Percentiles rank a stretch among this genome's conserved stretches.
These are phyloP conservation scores for Spheniscus humboldti DNA, from an alignment of 2,797 vertebrate species.

Conservation along the genomic window DNA sequence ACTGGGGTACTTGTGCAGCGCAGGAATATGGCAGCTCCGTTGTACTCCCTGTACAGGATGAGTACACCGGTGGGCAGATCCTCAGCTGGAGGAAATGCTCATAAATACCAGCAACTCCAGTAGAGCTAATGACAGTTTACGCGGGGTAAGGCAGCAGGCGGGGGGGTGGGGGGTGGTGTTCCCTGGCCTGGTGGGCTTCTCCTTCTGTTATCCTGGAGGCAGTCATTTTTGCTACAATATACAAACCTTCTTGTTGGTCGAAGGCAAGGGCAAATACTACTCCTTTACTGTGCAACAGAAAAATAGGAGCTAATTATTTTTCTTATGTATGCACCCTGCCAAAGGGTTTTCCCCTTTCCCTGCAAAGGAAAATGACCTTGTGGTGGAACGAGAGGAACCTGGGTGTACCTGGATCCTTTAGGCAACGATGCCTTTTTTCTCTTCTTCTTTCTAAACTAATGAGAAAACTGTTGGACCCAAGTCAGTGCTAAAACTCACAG, in stretches of 20 bases:
- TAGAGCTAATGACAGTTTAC: neutral
- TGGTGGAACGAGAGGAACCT: neutral
- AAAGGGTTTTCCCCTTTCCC: neutral
- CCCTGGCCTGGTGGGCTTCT: neutral
- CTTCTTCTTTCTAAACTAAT: neutral
- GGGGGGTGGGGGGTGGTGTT: neutral
- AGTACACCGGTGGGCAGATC: neutral
- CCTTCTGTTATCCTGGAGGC: neutral
- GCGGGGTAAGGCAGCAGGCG: neutral
- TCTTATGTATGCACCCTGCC: neutral
- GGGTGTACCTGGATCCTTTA: neutral
- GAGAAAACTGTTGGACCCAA: neutral
- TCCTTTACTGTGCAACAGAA: neutral
- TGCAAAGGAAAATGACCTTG: neutral
- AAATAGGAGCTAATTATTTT: neutral
- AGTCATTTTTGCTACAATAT: neutral
- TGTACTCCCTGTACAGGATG: neutral
- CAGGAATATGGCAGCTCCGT: neutral
- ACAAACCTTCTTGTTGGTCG: neutral
- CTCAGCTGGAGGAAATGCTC: neutral
- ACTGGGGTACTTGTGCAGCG: neutral
- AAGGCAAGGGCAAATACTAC: neutral
- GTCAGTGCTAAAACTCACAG: neutral
- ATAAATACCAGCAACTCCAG: neutral
- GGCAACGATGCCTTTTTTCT: neutral